Conservation (phyloP, 2,797 vertebrate genomes). For the Poliocrania exsul region DNA sequence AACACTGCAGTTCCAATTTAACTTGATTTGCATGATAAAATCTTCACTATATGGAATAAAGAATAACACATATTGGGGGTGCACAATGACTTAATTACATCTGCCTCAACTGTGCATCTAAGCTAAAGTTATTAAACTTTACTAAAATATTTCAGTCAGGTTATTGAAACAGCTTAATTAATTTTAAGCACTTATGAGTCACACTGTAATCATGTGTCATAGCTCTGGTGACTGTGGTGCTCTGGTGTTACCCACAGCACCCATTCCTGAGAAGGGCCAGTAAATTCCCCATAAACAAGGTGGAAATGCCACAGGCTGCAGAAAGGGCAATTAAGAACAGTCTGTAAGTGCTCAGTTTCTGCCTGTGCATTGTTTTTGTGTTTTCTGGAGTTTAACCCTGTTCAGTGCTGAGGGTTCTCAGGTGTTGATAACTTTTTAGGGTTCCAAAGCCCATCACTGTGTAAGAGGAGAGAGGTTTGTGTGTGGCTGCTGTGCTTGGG, state of each 20-base stretch:
- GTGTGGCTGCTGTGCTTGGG: accelerated
- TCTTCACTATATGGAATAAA: not conserved
- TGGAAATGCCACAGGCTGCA: not conserved
- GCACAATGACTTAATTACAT: not conserved
- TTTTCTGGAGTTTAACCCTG: accelerated
- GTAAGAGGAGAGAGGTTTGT: not conserved
- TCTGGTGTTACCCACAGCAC: not conserved
- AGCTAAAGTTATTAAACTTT: not conserved
- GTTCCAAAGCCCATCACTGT: not conserved
- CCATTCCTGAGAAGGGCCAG: accelerated
- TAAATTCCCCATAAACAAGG: not conserved
- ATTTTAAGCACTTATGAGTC: not conserved
- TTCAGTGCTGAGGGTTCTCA: accelerated
- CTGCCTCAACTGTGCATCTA: not conserved
- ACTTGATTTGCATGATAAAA: not conserved
- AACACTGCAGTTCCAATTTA: not conserved
- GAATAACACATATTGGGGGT: not conserved
- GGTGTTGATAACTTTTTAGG: not conserved
- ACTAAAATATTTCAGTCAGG: not conserved
- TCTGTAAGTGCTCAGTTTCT: not conserved
- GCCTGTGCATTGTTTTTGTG: not conserved
- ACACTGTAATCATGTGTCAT: accelerated
- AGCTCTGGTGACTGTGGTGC: accelerated
- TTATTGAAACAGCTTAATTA: not conserved
- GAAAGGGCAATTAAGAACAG: not conserved